Evolutionary conservation across 23 tunicate genomes (phyloP).

Genomic region (Aplidium turbinatum): DNA sequence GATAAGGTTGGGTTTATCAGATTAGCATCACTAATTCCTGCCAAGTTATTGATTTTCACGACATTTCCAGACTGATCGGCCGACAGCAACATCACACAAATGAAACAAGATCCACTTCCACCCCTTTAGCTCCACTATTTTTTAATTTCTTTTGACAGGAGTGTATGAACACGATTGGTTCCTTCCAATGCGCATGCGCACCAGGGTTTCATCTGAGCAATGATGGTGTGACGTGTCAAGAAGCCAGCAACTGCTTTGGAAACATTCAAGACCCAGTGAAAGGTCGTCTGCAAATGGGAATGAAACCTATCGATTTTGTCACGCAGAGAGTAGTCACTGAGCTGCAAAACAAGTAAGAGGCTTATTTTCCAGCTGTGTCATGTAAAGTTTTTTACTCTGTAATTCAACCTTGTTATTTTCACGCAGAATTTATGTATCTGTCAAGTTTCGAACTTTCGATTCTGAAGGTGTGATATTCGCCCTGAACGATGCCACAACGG

Average conservation of each 20-base stretch:
- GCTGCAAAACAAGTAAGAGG: background rate
- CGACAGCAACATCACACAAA: no score
- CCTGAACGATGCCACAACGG: background rate
- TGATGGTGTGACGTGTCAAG: slow-evolving; percentile 21
- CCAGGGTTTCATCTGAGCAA: slow-evolving; percentile 24
- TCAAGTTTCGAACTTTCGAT: slow-evolving; percentile 9
- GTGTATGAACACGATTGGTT: slow-evolving; percentile 45
- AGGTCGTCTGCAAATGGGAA: slow-evolving; percentile 17
- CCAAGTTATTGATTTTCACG: no score
- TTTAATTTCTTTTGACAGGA: slow-evolving; percentile 14
- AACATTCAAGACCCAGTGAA: background rate
- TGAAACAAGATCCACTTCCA: no score
- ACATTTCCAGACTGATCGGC: no score
- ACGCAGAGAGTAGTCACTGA: background rate
- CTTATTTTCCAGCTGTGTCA: background rate
- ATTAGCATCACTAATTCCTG: no score
- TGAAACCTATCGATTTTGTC: slow-evolving; percentile 27
- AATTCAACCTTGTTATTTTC: background rate
- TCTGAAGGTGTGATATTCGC: slow-evolving; percentile 19
- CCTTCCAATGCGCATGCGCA: slow-evolving; percentile 47
- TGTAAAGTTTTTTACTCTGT: background rate
- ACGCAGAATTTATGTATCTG: background rate
- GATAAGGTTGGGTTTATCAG: no score
- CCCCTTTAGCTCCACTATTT: no score
- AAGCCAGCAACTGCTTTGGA: slow-evolving; percentile 10